These are phyloP conservation scores for Thaumetopoea pityocampa DNA, from an alignment of 1,140 invertebrate genomes.

Conservation along the genomic window DNA sequence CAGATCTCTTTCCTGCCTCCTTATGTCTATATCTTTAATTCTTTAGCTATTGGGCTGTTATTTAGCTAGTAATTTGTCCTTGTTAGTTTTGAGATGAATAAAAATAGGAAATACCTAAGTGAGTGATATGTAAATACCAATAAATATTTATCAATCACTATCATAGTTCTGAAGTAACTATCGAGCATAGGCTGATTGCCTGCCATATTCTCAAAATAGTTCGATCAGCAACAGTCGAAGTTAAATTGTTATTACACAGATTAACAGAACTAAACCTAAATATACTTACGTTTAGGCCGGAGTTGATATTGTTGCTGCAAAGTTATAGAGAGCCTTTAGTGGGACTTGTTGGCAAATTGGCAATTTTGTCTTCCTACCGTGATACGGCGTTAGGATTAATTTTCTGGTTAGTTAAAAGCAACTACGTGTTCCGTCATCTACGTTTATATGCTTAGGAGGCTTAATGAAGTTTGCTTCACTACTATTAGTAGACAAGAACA, in stretches of 20 bases:
- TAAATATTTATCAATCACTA: no score
- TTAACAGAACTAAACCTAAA: slow-evolving; percentile 30
- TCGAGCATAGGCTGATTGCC: slow-evolving; percentile 1
- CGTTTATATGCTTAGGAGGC: background rate
- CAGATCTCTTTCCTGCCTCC: no score
- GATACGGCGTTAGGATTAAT: slow-evolving; percentile 4
- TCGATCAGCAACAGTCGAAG: slow-evolving; percentile 23
- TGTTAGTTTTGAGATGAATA: no score
- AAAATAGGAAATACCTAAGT: no score
- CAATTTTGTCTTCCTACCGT: slow-evolving; percentile 4
- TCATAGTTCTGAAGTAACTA: background rate
- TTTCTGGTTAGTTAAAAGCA: slow-evolving; percentile 2
- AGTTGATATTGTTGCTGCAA: slow-evolving; percentile 16
- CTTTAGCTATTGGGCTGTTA: no score
- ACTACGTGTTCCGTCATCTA: background rate
- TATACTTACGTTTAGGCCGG: slow-evolving; percentile 9
- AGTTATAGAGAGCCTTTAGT: slow-evolving; percentile 1
- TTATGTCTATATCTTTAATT: no score
- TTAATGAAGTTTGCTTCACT: no score
- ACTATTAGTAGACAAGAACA: no score
- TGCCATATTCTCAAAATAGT: background rate
- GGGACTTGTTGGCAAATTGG: slow-evolving; percentile 11
- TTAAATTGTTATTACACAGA: slow-evolving; percentile 32
- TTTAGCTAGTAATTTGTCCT: no score
- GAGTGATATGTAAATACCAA: no score